phyloP scores from a whole-genome alignment of 2,797 vertebrate genomes.

The Coregonus ussuriensis region DNA sequence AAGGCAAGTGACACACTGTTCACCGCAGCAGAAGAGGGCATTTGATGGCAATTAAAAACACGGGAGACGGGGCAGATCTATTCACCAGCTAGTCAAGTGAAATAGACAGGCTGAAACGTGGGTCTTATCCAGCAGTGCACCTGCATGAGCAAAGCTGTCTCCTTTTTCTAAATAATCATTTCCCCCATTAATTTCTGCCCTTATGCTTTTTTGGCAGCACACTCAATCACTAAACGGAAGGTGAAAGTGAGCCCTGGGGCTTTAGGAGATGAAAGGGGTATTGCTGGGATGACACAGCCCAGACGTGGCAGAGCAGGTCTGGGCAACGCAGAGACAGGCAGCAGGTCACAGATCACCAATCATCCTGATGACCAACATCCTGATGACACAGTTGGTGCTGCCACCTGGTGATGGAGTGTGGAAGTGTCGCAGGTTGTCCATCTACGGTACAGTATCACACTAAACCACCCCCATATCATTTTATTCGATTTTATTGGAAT shows the following conservation, averaged over 20 bases:
- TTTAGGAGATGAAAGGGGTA: not conserved
- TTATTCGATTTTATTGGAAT: too few species aligned
- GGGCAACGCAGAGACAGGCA: constrained; percentile 9
- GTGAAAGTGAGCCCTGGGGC: not conserved
- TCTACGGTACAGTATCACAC: too few species aligned
- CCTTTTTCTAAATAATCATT: not conserved
- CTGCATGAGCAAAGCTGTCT: not conserved
- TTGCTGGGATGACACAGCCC: not conserved
- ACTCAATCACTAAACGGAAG: not conserved
- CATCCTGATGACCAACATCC: too few species aligned
- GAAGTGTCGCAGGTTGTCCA: too few species aligned
- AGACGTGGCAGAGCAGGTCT: constrained; percentile 6
- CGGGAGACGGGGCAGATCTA: not conserved
- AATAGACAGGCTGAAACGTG: not conserved
- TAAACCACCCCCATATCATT: too few species aligned
- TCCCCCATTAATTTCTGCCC: not conserved
- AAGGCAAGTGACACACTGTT: not conserved
- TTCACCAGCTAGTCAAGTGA: not conserved
- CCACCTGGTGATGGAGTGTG: too few species aligned
- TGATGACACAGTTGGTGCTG: too few species aligned
- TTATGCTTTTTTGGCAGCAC: constrained; percentile 1
- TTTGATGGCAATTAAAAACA: not conserved
- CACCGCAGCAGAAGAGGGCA: not conserved
- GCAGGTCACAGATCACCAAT: too few species aligned
- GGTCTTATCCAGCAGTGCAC: not conserved